phyloP scores from a whole-genome alignment of 2,113 vertebrate genomes.

The Ictidomys tridecemlineatus region DNA sequence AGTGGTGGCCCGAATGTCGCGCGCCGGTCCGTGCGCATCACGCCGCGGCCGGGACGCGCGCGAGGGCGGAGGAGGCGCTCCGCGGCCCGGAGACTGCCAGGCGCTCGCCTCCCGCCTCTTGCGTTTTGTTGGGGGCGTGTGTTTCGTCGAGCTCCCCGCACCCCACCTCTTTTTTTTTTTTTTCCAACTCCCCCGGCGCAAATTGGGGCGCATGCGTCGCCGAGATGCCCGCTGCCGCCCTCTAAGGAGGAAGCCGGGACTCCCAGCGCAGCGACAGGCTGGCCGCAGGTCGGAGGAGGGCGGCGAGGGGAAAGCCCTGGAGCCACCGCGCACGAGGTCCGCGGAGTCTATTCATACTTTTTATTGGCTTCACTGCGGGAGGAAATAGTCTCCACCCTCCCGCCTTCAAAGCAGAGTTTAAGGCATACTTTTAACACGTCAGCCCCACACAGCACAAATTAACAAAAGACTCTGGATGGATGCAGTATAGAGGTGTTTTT shows the following conservation, averaged over 20 bases:
- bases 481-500: neutral
- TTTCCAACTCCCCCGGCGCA: conserved; percentile 73
- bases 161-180: neutral
- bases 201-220: conserved; percentile 78
- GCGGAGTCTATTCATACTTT: neutral
- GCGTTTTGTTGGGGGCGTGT: neutral
- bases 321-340: neutral
- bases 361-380: conserved; percentile 32
- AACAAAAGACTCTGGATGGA: neutral
- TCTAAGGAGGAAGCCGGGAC: conserved; percentile 67
- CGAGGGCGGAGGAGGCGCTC: neutral
- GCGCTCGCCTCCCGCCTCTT: neutral
- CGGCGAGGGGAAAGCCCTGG: neutral
- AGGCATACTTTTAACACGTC: neutral
- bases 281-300: neutral
- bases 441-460: neutral
- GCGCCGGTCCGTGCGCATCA: conserved; percentile 56
- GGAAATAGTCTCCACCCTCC: neutral
- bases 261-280: neutral
- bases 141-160: neutral
- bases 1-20: conserved; percentile 20
- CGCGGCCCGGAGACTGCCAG: neutral
- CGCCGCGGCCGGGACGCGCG: conserved; percentile 20
- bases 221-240: conserved; percentile 72
- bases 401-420: neutral